phyloP scores from a whole-genome alignment of 2,797 vertebrate species.

The Psittacula derbiana region DNA sequence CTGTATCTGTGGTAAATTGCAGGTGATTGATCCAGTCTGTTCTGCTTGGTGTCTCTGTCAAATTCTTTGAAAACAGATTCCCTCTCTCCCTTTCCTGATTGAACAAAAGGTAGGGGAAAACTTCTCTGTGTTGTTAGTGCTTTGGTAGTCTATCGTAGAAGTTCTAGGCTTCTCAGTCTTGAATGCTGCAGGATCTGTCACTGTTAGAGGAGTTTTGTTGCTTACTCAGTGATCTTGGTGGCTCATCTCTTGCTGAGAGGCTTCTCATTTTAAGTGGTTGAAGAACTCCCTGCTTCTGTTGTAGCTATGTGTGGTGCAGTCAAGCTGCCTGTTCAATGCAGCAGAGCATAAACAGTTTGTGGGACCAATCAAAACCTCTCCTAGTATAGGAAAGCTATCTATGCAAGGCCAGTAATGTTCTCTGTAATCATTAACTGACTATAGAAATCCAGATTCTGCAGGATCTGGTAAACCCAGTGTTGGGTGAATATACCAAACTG shows the following conservation, averaged over 20 bases:
- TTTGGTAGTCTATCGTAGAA: not conserved
- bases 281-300: not conserved
- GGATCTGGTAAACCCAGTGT: not conserved
- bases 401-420: not conserved
- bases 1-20: not conserved
- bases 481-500: not conserved
- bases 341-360: not conserved
- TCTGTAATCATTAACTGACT: not conserved
- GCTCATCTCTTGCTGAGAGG: not conserved
- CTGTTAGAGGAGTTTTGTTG: not conserved
- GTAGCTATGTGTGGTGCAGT: not conserved
- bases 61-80: not conserved
- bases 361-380: not conserved
- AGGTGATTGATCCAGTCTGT: not conserved
- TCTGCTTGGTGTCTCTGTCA: not conserved
- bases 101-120: not conserved
- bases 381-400: not conserved
- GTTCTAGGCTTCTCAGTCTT: not conserved
- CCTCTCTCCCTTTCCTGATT: not conserved
- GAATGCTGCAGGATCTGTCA: not conserved
- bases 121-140: not conserved
- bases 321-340: not conserved
- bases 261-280: not conserved
- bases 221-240: not conserved
- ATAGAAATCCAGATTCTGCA: not conserved